Base-by-base conservation (phyloP, 2,888 invertebrate genomes). In the Azorinus chamasolen region DNA sequence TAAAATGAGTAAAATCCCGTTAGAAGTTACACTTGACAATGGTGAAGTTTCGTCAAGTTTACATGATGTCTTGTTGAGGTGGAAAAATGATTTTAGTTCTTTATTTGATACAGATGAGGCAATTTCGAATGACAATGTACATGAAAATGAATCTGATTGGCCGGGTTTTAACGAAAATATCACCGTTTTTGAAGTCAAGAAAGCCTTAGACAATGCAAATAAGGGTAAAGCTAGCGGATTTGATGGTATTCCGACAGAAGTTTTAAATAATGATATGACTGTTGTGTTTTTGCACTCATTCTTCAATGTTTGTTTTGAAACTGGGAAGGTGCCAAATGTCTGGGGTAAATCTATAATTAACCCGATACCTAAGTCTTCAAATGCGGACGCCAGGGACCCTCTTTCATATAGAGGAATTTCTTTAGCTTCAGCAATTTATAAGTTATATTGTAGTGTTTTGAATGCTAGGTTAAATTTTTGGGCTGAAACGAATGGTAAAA, bases 311-410 rank as follows among this genome's bases (percentile, higher is more conserved):
- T 72, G 72, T 65, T 65, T 68, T 51, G 32, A 53, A 25, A 55
- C 39, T n/a, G 54, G 73, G 8, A 55, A 20, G 8, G 32, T 73
- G n/a, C 72, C 65, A 8, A 18, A 51, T 22, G 20, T 37, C 8
- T 65, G 72, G 68, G 54, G 73, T n/a, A 61, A 68, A 51, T 22
- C 39, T 14, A 50, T 62, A n/a, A 74, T 69, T 6, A 69, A 69
- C 24, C 75, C 75, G 8, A 58, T 75, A 22, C 69, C 58, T 8
- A 69, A 75, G 24, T 58, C 75, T 24, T 50, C 55, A 16, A 64
- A 58, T 51, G 50, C 46, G 14, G 53, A 75, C 53, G 37, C 57
- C n/a, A 27, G 76, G 24, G 64, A 72, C 14, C 68, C 62, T 16
- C 8, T 72, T 14, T 62, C 68, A 16, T 77, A 72, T 24, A 65